phyloP scores from a whole-genome alignment of 2,888 invertebrate genomes.

The Nymphalis polychloros region DNA sequence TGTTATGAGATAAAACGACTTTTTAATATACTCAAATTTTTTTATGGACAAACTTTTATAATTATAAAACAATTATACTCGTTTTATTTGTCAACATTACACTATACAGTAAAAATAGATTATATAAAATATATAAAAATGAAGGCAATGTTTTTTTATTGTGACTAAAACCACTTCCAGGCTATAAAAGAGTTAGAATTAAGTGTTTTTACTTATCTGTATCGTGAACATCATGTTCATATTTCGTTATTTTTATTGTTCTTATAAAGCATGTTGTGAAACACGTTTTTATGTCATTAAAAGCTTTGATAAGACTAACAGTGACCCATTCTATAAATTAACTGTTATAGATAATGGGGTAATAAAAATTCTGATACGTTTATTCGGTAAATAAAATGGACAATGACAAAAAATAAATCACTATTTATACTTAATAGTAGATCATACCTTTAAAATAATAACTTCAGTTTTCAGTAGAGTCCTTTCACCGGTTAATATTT shows the following conservation, averaged over 20 bases:
- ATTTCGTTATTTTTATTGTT: background rate
- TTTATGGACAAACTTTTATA: too few relatives aligned
- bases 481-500: constrained; percentile 51
- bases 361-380: constrained; percentile 31
- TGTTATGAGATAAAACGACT: background rate
- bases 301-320: constrained; percentile 36
- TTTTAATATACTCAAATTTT: too few relatives aligned
- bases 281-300: constrained; percentile 18
- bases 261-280: background rate
- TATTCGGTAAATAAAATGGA: constrained; percentile 9
- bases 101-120: too few relatives aligned
- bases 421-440: constrained; percentile 44
- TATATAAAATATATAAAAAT: too few relatives aligned
- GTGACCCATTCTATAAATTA: constrained; percentile 33
- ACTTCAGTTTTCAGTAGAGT: constrained; percentile 55
- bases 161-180: too few relatives aligned
- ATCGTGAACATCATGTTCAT: background rate
- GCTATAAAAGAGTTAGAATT: background rate
- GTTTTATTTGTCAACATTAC: too few relatives aligned
- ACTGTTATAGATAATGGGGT: constrained; percentile 20
- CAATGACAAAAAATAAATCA: constrained; percentile 21
- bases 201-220: background rate
- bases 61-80: too few relatives aligned
- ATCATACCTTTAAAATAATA: constrained; percentile 60
- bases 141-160: too few relatives aligned